Percentiles rank a stretch among this genome's conserved stretches.
Conservation (phyloP, 2,797 vertebrate genomes). For the Sebastes miniatus region DNA sequence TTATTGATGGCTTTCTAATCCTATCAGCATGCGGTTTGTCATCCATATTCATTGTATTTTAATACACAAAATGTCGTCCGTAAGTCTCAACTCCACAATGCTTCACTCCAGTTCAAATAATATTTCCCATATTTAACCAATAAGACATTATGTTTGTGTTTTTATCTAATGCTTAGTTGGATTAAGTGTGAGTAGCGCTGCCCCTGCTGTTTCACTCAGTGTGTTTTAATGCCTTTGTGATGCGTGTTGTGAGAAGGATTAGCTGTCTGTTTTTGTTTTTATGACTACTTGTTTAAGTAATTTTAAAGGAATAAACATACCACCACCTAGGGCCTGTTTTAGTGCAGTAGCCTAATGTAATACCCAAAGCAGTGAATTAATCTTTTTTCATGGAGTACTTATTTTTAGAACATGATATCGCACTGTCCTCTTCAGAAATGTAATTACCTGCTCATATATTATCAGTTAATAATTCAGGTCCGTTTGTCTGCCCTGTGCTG, state of each 20-base stretch:
- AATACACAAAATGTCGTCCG: slow-evolving; percentile 2
- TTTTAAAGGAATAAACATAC: not conserved
- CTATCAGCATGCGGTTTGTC: slow-evolving; percentile 33
- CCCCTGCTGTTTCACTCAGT: not conserved
- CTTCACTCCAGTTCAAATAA: not conserved
- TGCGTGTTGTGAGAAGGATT: not conserved
- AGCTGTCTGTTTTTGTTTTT: not conserved
- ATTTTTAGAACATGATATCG: slow-evolving; percentile 59
- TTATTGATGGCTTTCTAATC: slow-evolving; percentile 41
- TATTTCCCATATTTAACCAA: not conserved
- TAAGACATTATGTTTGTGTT: not conserved
- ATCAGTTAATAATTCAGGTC: slow-evolving; percentile 70
- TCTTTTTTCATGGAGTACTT: slow-evolving; percentile 7
- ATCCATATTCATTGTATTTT: slow-evolving; percentile 49
- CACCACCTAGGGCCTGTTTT: not conserved
- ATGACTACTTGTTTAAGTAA: not conserved
- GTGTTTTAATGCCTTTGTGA: not conserved
- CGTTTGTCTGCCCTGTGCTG: slow-evolving; percentile 50
- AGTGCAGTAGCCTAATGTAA: not conserved
- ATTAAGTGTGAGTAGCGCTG: not conserved
- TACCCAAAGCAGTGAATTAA: slow-evolving; percentile 17
- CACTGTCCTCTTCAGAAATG: slow-evolving; percentile 42
- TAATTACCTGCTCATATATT: slow-evolving; percentile 70
- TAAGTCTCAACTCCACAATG: not conserved
- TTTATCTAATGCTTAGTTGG: not conserved